Conservation (phyloP, 2,797 vertebrate genomes). For the Taenioides sp. region DNA sequence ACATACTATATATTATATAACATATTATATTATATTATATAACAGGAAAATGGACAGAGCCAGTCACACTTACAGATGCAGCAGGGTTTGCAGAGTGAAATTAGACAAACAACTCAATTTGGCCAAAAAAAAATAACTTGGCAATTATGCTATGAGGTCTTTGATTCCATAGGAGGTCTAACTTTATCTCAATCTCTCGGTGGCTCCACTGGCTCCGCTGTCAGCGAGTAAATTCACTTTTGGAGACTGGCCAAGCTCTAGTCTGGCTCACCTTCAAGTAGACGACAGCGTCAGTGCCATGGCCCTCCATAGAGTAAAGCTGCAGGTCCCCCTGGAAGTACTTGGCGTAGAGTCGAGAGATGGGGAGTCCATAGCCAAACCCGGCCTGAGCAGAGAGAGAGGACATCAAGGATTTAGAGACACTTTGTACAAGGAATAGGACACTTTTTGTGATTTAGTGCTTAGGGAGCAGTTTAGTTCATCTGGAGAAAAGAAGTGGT, state of each 20-base stretch:
- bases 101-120: no score
- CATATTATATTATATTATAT: no score
- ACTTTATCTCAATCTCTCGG: not conserved
- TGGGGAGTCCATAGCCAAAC: conserved; percentile 93
- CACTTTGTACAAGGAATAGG: conserved; percentile 28
- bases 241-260: not conserved
- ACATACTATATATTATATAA: no score
- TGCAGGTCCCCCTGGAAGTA: conserved; percentile 97
- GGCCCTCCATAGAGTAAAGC: conserved; percentile 95
- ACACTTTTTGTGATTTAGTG: conserved; percentile 2
- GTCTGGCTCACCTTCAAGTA: conserved; percentile 85
- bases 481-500: conserved; percentile 1
- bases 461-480: conserved; percentile 9
- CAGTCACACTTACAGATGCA: no score
- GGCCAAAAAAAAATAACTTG: no score
- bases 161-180: not conserved
- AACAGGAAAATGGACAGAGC: no score
- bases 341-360: conserved; percentile 93
- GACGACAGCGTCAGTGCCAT: conserved; percentile 91
- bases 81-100: no score
- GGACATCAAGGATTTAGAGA: conserved; percentile 24
- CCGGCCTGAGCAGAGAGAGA: conserved; percentile 79
- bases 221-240: not conserved
- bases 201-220: not conserved
- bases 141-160: no score